Percentiles rank a stretch among this genome's conserved stretches.
phyloP scores from a whole-genome alignment of 2,888 invertebrate genomes.

The Drosophila ochracea region DNA sequence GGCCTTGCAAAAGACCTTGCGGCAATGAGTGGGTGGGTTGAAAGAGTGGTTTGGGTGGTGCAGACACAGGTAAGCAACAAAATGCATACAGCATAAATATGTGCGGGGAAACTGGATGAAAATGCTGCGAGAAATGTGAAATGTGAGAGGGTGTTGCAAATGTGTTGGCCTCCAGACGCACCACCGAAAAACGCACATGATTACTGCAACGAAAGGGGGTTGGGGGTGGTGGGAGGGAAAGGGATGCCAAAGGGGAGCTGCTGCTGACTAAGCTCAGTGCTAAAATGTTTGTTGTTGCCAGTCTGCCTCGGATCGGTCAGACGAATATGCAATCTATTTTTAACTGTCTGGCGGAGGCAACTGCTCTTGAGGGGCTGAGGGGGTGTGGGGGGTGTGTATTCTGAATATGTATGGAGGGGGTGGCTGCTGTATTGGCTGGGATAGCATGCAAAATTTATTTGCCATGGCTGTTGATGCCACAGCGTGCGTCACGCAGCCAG shows the following conservation, averaged over 20 bases:
- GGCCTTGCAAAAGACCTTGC: constrained; percentile 54
- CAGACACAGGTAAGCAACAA: constrained; percentile 32
- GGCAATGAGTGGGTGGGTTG: constrained; percentile 9
- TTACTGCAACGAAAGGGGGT: constrained; percentile 31
- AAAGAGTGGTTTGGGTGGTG: constrained; percentile 1
- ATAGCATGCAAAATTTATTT: constrained; percentile 72
- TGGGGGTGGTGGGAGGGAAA: not conserved
- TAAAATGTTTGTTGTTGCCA: constrained; percentile 33
- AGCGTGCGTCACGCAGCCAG: constrained; percentile 76
- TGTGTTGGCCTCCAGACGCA: constrained; percentile 57
- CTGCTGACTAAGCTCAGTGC: constrained; percentile 44
- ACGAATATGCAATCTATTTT: constrained; percentile 71
- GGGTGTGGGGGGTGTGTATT: not conserved
- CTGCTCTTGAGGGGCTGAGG: constrained; percentile 11
- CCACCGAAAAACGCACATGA: constrained; percentile 61
- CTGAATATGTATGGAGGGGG: not conserved
- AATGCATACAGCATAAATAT: constrained; percentile 29
- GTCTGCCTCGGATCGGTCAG: constrained; percentile 50
- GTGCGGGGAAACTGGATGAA: constrained; percentile 40
- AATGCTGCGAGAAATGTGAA: constrained; percentile 5
- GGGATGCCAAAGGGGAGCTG: not conserved
- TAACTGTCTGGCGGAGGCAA: constrained; percentile 68
- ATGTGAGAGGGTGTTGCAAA: not conserved
- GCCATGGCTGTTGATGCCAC: constrained; percentile 68
- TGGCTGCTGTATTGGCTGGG: constrained; percentile 17